Evolutionary conservation across 2,113 vertebrate species (phyloP).

Genomic region (Gnathonemus echidnorhynchus): DNA sequence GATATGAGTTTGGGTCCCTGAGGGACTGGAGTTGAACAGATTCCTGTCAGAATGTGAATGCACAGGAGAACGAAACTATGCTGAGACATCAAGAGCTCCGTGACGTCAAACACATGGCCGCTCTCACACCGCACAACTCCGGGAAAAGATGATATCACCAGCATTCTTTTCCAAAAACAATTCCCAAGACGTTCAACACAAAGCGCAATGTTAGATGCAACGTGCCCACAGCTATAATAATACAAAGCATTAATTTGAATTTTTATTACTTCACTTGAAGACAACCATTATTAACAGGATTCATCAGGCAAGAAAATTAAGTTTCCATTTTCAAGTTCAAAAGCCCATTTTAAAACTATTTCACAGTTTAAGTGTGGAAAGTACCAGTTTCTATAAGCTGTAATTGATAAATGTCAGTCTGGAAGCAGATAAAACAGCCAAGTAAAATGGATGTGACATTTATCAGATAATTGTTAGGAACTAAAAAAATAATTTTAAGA

Average conservation of each 20-base stretch:
- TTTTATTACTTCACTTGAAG: not conserved
- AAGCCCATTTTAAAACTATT: not conserved
- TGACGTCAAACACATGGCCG: not conserved
- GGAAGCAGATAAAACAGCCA: not conserved
- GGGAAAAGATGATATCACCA: not conserved
- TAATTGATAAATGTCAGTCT: not conserved
- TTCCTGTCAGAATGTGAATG: slow-evolving; percentile 18
- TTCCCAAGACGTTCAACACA: not conserved
- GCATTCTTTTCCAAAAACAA: not conserved
- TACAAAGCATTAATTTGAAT: not conserved
- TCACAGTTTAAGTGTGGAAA: not conserved
- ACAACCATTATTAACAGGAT: not conserved
- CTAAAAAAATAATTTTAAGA: not conserved
- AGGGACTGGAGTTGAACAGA: not conserved
- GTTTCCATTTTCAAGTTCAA: not conserved
- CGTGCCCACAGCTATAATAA: not conserved
- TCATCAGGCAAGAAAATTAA: not conserved
- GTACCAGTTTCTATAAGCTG: not conserved
- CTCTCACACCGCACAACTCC: not conserved
- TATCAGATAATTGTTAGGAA: not conserved
- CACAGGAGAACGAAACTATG: not conserved
- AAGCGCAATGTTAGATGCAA: not conserved
- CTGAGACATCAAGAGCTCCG: slow-evolving; percentile 18
- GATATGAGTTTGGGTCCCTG: not conserved
- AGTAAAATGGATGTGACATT: not conserved